Percentiles rank a stretch among this genome's conserved stretches.
These are phyloP conservation scores for Aptenodytes forsteri DNA, from an alignment of 2,113 vertebrate species.

Conservation along the genomic window DNA sequence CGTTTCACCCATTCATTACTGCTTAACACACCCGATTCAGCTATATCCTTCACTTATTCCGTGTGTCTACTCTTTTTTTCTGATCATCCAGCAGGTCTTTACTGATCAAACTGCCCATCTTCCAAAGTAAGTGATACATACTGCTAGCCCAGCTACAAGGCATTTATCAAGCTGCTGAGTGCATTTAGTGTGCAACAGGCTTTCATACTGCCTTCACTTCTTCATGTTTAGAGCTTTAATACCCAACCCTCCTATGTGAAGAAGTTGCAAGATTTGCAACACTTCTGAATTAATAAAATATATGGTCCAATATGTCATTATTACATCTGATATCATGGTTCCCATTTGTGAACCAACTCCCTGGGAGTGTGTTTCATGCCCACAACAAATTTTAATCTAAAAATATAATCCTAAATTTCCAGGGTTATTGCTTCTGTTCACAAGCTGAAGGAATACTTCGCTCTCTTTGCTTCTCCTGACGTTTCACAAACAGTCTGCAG, in stretches of 20 bases:
- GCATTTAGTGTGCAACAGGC: not conserved
- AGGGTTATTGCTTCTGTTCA: not conserved
- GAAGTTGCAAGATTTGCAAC: not conserved
- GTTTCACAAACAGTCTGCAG: not conserved
- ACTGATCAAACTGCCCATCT: not conserved
- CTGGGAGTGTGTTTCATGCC: not conserved
- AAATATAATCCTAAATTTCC: not conserved
- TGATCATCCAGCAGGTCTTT: not conserved
- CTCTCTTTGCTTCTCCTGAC: not conserved
- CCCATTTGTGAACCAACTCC: not conserved
- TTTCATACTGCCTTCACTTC: not conserved
- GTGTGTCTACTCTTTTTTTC: not conserved
- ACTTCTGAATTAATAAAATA: not conserved
- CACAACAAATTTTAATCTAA: not conserved
- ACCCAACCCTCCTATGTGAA: not conserved
- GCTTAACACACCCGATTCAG: not conserved
- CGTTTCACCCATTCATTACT: not conserved
- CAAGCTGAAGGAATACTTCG: not conserved
- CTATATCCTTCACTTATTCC: not conserved
- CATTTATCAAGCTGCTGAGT: not conserved
- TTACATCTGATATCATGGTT: not conserved
- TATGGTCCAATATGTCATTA: not conserved
- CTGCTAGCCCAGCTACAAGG: not conserved
- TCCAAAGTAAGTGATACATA: not conserved
- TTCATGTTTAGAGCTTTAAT: not conserved